A percentile compares a stretch with the other conserved stretches of the same genome.
Conservation (phyloP, 2,113 vertebrate species). For the Catharus minimus region DNA sequence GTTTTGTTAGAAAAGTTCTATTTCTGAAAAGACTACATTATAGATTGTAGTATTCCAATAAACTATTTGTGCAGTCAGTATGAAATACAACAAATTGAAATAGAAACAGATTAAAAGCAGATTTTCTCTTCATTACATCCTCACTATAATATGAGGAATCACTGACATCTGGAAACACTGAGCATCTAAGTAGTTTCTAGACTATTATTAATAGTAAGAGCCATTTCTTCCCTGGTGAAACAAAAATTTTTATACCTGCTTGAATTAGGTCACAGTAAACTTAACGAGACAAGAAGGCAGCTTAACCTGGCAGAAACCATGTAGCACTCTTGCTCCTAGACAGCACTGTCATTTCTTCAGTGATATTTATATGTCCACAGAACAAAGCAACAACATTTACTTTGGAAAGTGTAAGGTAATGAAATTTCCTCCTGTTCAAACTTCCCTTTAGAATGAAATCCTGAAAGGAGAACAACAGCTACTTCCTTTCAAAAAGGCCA, state of each 20-base stretch:
- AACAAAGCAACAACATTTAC: neutral
- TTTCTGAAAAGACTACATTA: constrained; percentile 53
- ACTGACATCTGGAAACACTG: neutral
- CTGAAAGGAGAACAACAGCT: neutral
- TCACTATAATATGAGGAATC: constrained; percentile 1
- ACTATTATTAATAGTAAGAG: neutral
- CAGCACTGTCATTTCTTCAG: neutral
- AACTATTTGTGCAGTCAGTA: constrained; percentile 7
- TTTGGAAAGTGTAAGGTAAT: neutral
- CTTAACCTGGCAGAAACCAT: neutral
- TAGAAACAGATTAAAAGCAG: neutral
- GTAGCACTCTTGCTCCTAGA: neutral
- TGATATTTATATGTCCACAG: neutral
- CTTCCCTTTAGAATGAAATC: neutral
- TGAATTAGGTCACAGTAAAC: neutral
- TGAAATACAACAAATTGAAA: constrained; percentile 17
- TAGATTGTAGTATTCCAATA: constrained; percentile 38
- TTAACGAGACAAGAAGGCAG: neutral
- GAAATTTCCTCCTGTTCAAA: neutral
- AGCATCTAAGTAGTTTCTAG: neutral
- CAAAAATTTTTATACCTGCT: neutral
- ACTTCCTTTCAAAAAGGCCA: neutral
- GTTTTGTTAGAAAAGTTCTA: constrained; percentile 52
- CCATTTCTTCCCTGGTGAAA: neutral
- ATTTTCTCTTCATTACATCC: neutral